These are phyloP conservation scores for Clinocottus analis DNA, from an alignment of 2,113 vertebrate genomes.

Conservation along the genomic window DNA sequence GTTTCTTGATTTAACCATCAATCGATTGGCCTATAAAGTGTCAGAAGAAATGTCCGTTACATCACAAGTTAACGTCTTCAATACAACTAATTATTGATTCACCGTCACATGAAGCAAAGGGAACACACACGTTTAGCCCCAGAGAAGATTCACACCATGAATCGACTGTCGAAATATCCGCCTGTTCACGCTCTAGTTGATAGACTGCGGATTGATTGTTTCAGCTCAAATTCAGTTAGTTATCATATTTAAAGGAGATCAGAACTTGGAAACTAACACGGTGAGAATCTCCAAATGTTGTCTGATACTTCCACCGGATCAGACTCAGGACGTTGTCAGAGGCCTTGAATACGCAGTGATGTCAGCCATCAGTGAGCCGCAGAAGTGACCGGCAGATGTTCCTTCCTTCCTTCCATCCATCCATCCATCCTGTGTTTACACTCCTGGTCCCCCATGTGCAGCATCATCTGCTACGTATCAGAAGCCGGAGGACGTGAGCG, in stretches of 20 bases:
- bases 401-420: constrained; percentile 11
- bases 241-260: neutral
- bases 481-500: constrained; percentile 4
- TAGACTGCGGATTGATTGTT: too few species aligned
- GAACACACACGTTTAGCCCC: neutral
- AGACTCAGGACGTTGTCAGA: neutral
- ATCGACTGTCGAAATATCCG: neutral
- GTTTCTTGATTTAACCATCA: rapidly evolving
- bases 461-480: constrained; percentile 61
- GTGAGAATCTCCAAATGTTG: too few species aligned
- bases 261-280: neutral
- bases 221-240: too few species aligned
- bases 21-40: neutral
- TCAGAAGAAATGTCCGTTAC: neutral
- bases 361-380: neutral
- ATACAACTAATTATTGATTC: neutral
- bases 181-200: too few species aligned
- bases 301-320: neutral
- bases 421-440: constrained; percentile 30
- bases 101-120: neutral
- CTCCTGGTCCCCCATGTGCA: constrained; percentile 31
- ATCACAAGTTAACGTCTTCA: neutral
- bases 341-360: neutral
- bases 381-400: constrained; percentile 39
- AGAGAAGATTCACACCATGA: neutral